Evolutionary conservation across 2,888 invertebrate species (phyloP).

Genomic region (Thyatira batis): DNA sequence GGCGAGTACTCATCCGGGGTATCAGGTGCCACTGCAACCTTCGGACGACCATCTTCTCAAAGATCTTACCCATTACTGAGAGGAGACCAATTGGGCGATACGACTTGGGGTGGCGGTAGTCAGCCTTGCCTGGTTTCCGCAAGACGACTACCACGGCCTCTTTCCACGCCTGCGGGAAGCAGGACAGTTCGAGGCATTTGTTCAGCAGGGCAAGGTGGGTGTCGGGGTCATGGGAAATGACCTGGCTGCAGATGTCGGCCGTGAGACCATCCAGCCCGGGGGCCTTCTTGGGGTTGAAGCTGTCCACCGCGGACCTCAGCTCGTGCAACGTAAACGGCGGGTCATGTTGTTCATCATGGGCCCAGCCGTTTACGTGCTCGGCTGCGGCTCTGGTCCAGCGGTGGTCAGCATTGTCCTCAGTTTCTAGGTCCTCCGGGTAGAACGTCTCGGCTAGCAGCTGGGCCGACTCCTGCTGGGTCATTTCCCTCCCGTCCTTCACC

Average conservation of each 20-base stretch:
- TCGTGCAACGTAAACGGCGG: conserved; percentile 4
- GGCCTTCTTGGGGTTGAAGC: conserved; percentile 11
- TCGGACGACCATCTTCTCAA: not conserved
- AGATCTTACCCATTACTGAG: conserved; percentile 8
- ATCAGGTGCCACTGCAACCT: not conserved
- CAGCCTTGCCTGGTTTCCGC: conserved; percentile 6
- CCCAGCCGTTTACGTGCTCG: not conserved
- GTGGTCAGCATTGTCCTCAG: not conserved
- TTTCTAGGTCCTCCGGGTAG: conserved; percentile 5
- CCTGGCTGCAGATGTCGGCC: conserved; percentile 7
- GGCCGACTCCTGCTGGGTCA: conserved; percentile 2
- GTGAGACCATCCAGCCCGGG: conserved; percentile 12
- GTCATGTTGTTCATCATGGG: not conserved
- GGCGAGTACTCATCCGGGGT: not conserved
- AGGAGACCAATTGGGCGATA: conserved; percentile 1
- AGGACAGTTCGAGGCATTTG: conserved; percentile 4
- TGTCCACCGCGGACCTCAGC: not conserved
- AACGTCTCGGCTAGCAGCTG: conserved; percentile 4
- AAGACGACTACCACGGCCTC: conserved; percentile 6
- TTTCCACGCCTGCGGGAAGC: conserved; percentile 12
- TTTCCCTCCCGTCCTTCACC: not conserved
- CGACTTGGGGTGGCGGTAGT: conserved; percentile 5
- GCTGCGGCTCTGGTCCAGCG: not conserved
- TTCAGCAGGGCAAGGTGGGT: not conserved
- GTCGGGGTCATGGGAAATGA: not conserved